Base-by-base conservation (phyloP, 2,888 invertebrate genomes). In the Holacanthella duospinosa region DNA sequence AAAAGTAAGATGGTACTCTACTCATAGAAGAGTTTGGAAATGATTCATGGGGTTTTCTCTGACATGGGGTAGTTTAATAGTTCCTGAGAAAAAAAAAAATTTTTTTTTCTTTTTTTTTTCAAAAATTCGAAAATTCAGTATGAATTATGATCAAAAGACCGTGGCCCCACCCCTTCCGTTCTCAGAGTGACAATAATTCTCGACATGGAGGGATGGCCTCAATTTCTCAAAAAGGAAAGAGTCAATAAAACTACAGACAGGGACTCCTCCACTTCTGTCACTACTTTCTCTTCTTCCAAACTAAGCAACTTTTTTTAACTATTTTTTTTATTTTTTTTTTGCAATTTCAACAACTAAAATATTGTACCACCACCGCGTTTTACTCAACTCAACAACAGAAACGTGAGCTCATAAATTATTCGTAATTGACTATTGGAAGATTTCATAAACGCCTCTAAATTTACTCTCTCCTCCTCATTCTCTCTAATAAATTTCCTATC, bases 361-460 rank as follows among this genome's bases (percentile, higher is more conserved):
- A 36, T 36, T 36, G 36, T 36, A 36, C 16, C 6, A 48, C 6
- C 16, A 48, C 16, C 12, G 19, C 4, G 4, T 9, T 9, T 48
- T 4, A 9, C 21, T 48, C 21, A 9, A 48, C 48, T 48, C 48
- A 48, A 48, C 48, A 48, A 48, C 19, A 48, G 19, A 21, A 48
- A 48, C 48, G 48, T 48, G 48, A 48, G 48, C 48, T 48, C 48
- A 48, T 48, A 48, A 48, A 48, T 48, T 48, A 48, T 48, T 48
- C 48, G 6, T 21, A 48, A 48, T 48, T 48, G 48, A 48, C 48
- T n/a, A 48, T 48, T 48, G 48, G 48, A 21, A 48, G 19, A 48
- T 48, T 48, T 21, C 48, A 48, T 48, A 48, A 48, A 48, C 48
- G 48, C 48, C 48, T 48, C 12, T 21, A 48, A 48, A 9, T 48